Evolutionary conservation across 2,797 vertebrate genomes (phyloP).

Genomic region (Astyanax mexicanus): DNA sequence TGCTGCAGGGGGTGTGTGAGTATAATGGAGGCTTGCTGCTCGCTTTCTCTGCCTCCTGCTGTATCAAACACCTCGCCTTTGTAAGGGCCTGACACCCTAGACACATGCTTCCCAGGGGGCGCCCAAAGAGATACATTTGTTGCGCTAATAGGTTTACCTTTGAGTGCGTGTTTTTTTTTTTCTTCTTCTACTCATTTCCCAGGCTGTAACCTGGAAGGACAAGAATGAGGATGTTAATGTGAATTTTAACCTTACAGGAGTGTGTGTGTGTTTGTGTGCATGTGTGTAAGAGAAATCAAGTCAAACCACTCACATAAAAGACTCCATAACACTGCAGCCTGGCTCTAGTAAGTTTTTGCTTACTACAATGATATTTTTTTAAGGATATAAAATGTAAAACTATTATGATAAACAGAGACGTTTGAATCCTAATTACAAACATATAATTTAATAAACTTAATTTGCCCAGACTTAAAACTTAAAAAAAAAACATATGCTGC

Average conservation of each 20-base stretch:
- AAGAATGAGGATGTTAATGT: conserved; percentile 58
- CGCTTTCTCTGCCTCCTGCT: conserved; percentile 64
- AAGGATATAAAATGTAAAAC: too few relatives aligned
- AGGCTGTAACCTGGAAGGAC: conserved; percentile 54
- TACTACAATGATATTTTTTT: conserved; percentile 9
- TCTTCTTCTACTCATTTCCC: conserved; percentile 57
- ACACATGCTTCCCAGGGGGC: conserved; percentile 62
- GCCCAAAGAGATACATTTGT: conserved; percentile 73
- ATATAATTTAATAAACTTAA: too few relatives aligned
- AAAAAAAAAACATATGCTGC: too few relatives aligned
- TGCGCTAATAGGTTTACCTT: conserved; percentile 78
- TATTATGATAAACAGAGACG: too few relatives aligned
- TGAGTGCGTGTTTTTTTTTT: conserved; percentile 64
- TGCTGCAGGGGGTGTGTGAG: conserved; percentile 66
- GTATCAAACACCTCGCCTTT: conserved; percentile 74
- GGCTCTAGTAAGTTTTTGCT: not conserved
- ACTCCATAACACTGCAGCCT: not conserved
- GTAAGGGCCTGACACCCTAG: conserved; percentile 71
- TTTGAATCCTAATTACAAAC: too few relatives aligned
- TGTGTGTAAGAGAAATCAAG: not conserved
- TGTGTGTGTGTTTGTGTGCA: conserved; percentile 14
- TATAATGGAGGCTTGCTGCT: conserved; percentile 72
- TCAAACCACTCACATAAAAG: not conserved
- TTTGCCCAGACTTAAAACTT: too few relatives aligned
- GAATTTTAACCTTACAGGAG: conserved; percentile 61